Evolutionary conservation across 2,797 vertebrate genomes (phyloP), one percentile per base, ranked within the genome.

Genomic region (Hafferia zeledoni): DNA sequence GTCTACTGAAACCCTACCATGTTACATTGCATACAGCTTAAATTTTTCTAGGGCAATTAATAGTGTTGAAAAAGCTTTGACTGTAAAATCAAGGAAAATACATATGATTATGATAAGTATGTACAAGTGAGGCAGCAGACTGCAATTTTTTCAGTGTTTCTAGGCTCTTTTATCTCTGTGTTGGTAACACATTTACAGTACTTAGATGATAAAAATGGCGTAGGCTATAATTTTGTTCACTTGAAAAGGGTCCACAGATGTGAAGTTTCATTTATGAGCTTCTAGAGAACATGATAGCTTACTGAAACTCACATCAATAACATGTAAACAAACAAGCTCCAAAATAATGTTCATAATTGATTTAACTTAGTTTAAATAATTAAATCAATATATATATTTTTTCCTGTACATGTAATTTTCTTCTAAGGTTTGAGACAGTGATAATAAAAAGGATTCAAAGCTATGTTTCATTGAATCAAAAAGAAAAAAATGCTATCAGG

Each of bases 1-100:
- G 11, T n/a, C 43, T 65, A 18, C 41, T 49, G 56, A 90, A 77
- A 39, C 1, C 4, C 3, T 0, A 0, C 8, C 7, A 64, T 65
- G 15, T 47, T 72, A 37, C 5, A 16, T 46, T 76, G 20, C 7
- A 50, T 25, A 31, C 9, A 37, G 5, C 5, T 76, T 37, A 63
- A 76, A 67, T 13, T 46, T 63, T 80, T 68, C 23, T 25, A 25
- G 27, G 12, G 5, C 9, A 50, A 17, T 68, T 83, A 50, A 46
- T 72, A 72, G 1, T 13, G 10, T 10, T 80, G 63, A 71, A 76
- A 76, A 53, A 71, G 5, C 31, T 46, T 63, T 64, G 35, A 55
- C 35, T 28, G 4, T 41, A 8, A 76, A 55, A 55, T 80, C 35
- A 71, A 83, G 17, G 24, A 55, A 80, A 44, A 85, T 30, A 11